These are phyloP conservation scores for Zaprionus ghesquierei DNA, from an alignment of 1,140 invertebrate genomes.

Conservation along the genomic window DNA sequence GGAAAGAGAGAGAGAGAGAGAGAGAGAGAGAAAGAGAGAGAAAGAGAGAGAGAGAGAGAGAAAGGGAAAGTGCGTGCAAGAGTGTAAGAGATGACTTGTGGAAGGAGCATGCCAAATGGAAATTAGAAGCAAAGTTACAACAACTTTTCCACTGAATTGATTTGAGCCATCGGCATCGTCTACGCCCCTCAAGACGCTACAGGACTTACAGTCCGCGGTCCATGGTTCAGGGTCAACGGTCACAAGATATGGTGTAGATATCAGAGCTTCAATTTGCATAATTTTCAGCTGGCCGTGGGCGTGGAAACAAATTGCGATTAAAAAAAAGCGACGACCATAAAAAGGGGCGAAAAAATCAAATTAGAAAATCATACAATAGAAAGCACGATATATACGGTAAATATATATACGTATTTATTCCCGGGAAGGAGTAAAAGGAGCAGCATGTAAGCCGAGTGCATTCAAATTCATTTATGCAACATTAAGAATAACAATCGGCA, in stretches of 20 bases:
- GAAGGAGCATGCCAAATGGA: constrained; percentile 43
- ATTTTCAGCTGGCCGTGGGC: constrained; percentile 58
- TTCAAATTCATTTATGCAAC: constrained; percentile 41
- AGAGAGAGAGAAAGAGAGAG: background rate
- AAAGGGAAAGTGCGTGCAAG: background rate
- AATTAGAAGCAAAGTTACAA: constrained; percentile 53
- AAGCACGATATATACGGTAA: background rate
- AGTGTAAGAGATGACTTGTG: constrained; percentile 8
- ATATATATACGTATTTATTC: constrained; percentile 3
- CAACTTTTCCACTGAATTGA: constrained; percentile 80
- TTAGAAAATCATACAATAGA: constrained; percentile 20
- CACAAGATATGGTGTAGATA: constrained; percentile 29
- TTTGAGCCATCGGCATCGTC: constrained; percentile 52
- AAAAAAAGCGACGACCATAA: constrained; percentile 54
- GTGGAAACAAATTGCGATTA: constrained; percentile 66
- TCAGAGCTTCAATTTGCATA: constrained; percentile 66
- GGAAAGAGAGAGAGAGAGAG: background rate
- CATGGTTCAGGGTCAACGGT: background rate
- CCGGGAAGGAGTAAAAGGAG: background rate
- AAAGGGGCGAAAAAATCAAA: constrained; percentile 66
- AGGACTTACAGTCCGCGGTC: background rate
- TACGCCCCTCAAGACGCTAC: constrained; percentile 11
- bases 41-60: background rate
- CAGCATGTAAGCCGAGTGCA: constrained; percentile 14
- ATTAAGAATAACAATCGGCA: constrained; percentile 5